These are phyloP conservation scores for Trichonephila inaurata DNA, from an alignment of 1,140 invertebrate genomes.

Conservation along the genomic window DNA sequence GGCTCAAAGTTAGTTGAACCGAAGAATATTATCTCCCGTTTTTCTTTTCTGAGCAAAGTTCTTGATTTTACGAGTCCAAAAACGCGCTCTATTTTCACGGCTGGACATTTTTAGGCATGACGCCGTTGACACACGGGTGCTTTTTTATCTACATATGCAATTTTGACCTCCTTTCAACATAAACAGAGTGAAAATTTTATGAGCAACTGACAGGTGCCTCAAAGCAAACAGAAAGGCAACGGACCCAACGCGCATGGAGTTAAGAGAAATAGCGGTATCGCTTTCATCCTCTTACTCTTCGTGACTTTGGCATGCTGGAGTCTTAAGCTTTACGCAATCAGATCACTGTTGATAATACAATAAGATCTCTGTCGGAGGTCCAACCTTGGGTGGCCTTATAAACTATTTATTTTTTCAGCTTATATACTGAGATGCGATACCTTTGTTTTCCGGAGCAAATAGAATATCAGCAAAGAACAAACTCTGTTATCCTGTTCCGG, in stretches of 20 bases:
- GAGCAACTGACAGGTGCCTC: slow-evolving; percentile 56
- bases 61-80: background rate
- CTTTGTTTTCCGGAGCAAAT: background rate
- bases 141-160: slow-evolving; percentile 41
- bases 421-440: background rate
- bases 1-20: background rate
- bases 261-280: slow-evolving; percentile 54
- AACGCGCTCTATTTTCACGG: background rate
- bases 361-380: slow-evolving; percentile 49
- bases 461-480: background rate
- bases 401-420: slow-evolving; percentile 22
- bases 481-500: background rate
- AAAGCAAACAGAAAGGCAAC: slow-evolving; percentile 58
- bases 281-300: slow-evolving; percentile 55
- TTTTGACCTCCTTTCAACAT: slow-evolving; percentile 65
- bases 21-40: background rate
- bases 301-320: background rate
- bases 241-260: background rate
- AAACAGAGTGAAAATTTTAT: slow-evolving; percentile 72
- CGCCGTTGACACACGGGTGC: background rate
- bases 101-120: slow-evolving; percentile 19
- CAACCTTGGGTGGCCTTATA: slow-evolving; percentile 48
- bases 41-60: background rate
- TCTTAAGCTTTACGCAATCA: background rate
- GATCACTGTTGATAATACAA: slow-evolving; percentile 43